Conservation (phyloP, 2,113 vertebrate genomes). For the Polypterus bichir region DNA sequence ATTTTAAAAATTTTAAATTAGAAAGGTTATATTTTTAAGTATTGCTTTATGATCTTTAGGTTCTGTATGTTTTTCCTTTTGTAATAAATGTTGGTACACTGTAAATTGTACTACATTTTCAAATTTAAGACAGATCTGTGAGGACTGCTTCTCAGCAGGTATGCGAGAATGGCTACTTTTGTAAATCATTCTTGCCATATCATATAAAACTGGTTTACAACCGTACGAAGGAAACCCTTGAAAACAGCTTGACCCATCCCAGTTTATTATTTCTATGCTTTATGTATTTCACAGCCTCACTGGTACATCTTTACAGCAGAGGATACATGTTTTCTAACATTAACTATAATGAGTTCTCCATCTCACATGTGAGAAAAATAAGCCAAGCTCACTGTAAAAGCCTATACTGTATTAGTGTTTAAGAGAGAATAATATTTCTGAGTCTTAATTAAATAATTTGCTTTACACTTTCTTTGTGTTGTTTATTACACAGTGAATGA, state of each 20-base stretch:
- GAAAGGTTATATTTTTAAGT: too few species aligned
- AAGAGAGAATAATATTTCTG: too few species aligned
- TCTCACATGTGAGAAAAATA: too few species aligned
- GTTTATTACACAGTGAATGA: too few species aligned
- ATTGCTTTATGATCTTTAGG: too few species aligned
- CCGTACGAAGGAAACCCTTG: not conserved
- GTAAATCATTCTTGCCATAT: not conserved
- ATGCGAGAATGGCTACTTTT: conserved; percentile 16
- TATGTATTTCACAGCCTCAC: not conserved
- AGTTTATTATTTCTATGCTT: not conserved
- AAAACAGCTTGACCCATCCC: not conserved
- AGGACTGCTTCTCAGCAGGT: conserved; percentile 12
- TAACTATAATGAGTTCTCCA: conserved; percentile 1
- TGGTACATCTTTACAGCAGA: not conserved
- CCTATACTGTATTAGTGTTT: too few species aligned
- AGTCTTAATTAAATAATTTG: too few species aligned
- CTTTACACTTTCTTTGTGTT: too few species aligned
- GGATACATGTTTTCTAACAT: not conserved
- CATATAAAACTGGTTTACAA: conserved; percentile 5
- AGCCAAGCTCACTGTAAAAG: not conserved
- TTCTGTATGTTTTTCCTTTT: too few species aligned
- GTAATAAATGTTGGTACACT: not conserved
- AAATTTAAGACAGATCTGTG: conserved; percentile 13
- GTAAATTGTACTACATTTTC: not conserved
- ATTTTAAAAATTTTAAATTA: too few species aligned